Evolutionary conservation across 1,140 invertebrate genomes (phyloP), one percentile per base, ranked within the genome.

Genomic region (Plutomurus gul): DNA sequence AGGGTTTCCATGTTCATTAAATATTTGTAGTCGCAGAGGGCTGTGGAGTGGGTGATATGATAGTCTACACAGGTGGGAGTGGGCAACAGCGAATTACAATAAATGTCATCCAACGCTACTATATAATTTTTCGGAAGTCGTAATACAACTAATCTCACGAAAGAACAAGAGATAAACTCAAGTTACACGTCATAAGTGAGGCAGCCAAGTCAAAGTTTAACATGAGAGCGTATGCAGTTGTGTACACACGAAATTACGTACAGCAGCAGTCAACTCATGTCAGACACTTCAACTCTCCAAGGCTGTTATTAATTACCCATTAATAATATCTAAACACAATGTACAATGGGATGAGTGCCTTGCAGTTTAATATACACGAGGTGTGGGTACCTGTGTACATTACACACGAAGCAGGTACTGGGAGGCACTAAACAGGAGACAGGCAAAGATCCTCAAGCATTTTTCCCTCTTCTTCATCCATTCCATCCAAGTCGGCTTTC

Each of bases 71-170:
- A 65, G 56, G 56, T 65, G 56, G 56, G 56, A 65, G 56, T 65
- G 56, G 56, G 56, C 27, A 65, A 33, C 27, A 65, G 56, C 56
- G 30, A 65, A 25, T 30, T 65, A 65, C 56, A 65, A 65, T 65
- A 65, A 65, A 65, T 65, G 56, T 65, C 56, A 65, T 65, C 56
- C 27, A 30, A 65, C 30, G 56, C 56, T 33, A 65, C 56, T 65
- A 65, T 65, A 65, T 65, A 65, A 65, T 65, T 65, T 65, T 65
- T 65, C 56, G 56, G 56, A 65, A 65, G 56, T 65, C 56, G 56
- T 65, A 65, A 65, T 16, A 65, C 56, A 65, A 65, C 56, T 65
- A 65, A 65, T 65, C 56, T 65, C 56, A 27, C 30, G 13, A 65
- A 33, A 65, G 56, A 65, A 65, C 56, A 65, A 65, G 56, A 65